Evolutionary conservation across 2,888 invertebrate species (phyloP), one percentile per base, ranked within the genome.

Genomic region (Lacanobia oleracea): DNA sequence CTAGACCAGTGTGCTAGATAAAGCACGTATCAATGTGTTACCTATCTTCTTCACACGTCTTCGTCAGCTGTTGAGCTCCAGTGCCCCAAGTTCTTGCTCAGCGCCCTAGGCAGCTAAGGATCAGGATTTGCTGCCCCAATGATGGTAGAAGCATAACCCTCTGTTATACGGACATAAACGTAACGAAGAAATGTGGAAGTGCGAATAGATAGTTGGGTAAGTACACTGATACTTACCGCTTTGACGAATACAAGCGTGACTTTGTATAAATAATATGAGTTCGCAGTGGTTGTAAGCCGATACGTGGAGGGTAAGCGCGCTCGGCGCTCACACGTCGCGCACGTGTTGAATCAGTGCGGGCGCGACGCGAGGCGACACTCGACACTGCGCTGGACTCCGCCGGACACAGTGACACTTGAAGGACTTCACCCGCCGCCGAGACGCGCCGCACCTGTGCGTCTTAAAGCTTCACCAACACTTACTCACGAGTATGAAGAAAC

Each of bases 331-430:
- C 54, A 27, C 53, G 53, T 50, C 27, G 54, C 69, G n/a, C 75
- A 56, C 65, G 65, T 48, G 74, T 53, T 21, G 37, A 45, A 48
- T 57, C 79, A 12, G 67, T 56, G 73, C 51, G 40, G 33, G 33
- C 33, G 33, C 40, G 48, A 53, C 23, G 33, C 33, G 33, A 33
- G 6, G 18, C 37, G 60, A 45, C 27, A 21, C 23, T 12, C 33
- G 72, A 71, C 51, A 71, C 74, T 8, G 45, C 33, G 27, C 27
- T 27, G 27, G 27, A 33, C 4, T 33, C 33, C 51, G 51, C 23
- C 50, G 27, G 8, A 14, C 18, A 14, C 56, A 37, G 14, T 14
- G 33, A 27, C 54, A 56, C 75, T 75, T 75, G 48, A 16, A 48
- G 48, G 65, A 43, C 66, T 72, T 72, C 75, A 7, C 12, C 65